Evolutionary conservation across 1,140 invertebrate genomes (phyloP).

Genomic region (Drosophila nasuta): DNA sequence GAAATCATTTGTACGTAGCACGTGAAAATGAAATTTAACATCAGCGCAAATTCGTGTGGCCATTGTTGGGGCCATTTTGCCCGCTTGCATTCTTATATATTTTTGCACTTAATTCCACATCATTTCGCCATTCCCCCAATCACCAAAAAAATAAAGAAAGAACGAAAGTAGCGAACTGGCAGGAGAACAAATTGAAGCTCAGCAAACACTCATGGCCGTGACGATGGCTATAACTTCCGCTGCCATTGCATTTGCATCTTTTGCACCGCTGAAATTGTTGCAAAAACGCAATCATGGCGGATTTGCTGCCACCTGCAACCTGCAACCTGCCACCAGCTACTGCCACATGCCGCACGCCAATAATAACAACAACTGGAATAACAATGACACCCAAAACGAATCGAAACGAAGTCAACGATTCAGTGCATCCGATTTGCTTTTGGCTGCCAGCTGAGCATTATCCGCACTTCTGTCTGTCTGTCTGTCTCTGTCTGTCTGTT

Average conservation of each 20-base stretch:
- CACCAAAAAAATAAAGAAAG: not conserved
- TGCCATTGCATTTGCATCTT: conserved; percentile 38
- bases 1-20: conserved; percentile 66
- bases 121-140: conserved; percentile 20
- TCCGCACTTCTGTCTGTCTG: conserved; percentile 1
- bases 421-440: conserved; percentile 15
- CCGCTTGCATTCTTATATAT: conserved; percentile 32
- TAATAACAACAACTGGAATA: not conserved
- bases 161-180: not conserved
- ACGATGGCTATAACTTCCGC: conserved; percentile 32
- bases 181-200: conserved; percentile 3
- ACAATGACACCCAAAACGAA: not conserved
- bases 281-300: conserved; percentile 38
- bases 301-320: conserved; percentile 32
- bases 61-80: conserved; percentile 56
- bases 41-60: conserved; percentile 45
- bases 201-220: conserved; percentile 8
- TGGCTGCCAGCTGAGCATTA: conserved; percentile 5
- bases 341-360: not conserved
- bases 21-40: conserved; percentile 62
- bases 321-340: too few species aligned
- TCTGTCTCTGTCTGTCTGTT: conserved; percentile 8
- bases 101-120: conserved; percentile 50
- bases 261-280: conserved; percentile 25
- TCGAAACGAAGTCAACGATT: conserved; percentile 14